phyloP scores from a whole-genome alignment of 2,888 invertebrate genomes.

The Suillia variegata region DNA sequence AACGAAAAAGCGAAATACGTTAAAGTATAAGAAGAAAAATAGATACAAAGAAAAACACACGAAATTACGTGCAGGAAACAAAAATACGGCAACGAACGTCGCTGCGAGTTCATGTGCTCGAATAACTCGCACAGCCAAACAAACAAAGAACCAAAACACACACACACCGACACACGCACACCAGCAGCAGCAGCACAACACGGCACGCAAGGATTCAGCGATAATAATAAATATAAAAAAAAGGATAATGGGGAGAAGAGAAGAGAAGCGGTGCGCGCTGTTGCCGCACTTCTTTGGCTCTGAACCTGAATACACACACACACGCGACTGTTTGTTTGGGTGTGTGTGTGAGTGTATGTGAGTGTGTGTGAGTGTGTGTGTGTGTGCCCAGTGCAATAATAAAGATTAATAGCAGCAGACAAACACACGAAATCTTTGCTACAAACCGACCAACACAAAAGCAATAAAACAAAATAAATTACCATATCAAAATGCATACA shows the following conservation, averaged over 20 bases:
- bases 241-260: constrained; percentile 6
- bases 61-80: constrained; percentile 1
- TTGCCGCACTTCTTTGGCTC: neutral
- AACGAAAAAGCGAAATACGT: too few relatives aligned
- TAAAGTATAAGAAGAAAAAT: neutral
- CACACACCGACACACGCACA: neutral
- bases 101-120: constrained; percentile 1
- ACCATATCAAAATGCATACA: constrained; percentile 35
- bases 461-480: constrained; percentile 57
- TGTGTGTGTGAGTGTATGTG: constrained; percentile 13
- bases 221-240: too few relatives aligned
- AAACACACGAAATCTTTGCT: constrained; percentile 19
- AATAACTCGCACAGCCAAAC: neutral
- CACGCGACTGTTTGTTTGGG: neutral
- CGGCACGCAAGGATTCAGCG: too few relatives aligned
- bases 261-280: neutral
- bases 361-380: constrained; percentile 10
- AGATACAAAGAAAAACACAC: neutral
- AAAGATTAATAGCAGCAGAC: constrained; percentile 51
- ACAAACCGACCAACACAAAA: constrained; percentile 30
- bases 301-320: too few relatives aligned
- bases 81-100: neutral
- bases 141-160: too few relatives aligned
- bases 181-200: too few relatives aligned
- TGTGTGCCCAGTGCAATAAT: constrained; percentile 44